phyloP scores from a whole-genome alignment of 2,113 vertebrate genomes.

The Odobenus rosmarus region DNA sequence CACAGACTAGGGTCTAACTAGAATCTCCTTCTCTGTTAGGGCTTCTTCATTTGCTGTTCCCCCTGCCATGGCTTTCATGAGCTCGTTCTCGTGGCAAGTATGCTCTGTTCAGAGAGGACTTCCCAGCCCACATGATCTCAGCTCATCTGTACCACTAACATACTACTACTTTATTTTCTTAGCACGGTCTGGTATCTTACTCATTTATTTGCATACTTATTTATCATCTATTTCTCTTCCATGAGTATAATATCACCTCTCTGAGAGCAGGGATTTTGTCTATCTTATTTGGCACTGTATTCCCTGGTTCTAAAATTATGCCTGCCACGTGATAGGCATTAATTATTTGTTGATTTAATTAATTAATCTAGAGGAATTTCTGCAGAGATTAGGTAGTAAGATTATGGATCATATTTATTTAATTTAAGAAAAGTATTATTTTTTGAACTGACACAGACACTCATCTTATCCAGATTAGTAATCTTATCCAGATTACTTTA shows the following conservation, averaged over 20 bases:
- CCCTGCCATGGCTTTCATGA: background rate
- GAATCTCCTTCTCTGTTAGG: background rate
- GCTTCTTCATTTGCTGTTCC: background rate
- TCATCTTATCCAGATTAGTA: background rate
- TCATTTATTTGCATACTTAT: background rate
- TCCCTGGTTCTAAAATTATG: slow-evolving; percentile 7
- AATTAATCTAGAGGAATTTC: background rate
- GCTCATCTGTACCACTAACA: background rate
- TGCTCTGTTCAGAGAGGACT: background rate
- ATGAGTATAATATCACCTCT: background rate
- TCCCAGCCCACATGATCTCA: background rate
- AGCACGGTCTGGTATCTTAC: background rate
- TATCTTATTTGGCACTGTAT: background rate
- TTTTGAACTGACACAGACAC: background rate
- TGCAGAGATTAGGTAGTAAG: background rate
- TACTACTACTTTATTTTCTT: background rate
- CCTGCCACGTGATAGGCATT: background rate
- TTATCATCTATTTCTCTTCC: background rate
- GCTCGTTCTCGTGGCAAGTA: background rate
- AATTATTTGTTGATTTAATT: background rate
- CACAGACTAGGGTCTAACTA: background rate
- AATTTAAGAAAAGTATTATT: slow-evolving; percentile 1
- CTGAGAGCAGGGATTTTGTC: background rate
- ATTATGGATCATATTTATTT: background rate
- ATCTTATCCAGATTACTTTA: background rate